A percentile compares a stretch with the other conserved stretches of the same genome.
Conservation (phyloP, 2,888 invertebrate genomes). For the Rambutsinella grinnellia region DNA sequence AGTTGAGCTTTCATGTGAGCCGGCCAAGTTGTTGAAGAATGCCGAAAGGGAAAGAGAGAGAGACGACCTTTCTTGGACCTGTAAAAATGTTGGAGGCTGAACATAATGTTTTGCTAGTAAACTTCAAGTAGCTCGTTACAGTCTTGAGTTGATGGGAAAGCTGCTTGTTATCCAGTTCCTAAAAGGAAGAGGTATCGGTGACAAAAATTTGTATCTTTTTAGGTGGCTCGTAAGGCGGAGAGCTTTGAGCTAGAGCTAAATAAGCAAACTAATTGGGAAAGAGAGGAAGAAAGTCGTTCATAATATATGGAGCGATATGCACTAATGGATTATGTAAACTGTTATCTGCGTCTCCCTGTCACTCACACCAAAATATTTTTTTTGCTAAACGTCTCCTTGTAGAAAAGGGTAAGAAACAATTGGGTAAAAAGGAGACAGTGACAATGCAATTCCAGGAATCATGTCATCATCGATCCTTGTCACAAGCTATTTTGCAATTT, state of each 20-base stretch:
- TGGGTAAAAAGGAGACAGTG: too few relatives aligned
- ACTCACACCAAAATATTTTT: constrained; percentile 10
- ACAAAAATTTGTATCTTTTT: neutral
- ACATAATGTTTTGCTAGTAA: neutral
- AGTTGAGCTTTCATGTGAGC: constrained; percentile 65
- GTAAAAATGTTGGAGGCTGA: too few relatives aligned
- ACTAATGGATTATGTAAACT: constrained; percentile 49
- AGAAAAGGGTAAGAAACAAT: too few relatives aligned
- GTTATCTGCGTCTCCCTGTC: constrained; percentile 26
- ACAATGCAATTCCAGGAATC: too few relatives aligned
- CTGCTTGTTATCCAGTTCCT: neutral
- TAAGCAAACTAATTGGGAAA: constrained; percentile 9
- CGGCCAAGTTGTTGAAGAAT: too few relatives aligned
- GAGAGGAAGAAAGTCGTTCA: neutral
- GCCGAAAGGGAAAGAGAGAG: too few relatives aligned
- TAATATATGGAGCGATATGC: constrained; percentile 13
- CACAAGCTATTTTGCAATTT: too few relatives aligned
- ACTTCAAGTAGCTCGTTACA: too few relatives aligned
- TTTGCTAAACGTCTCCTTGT: too few relatives aligned
- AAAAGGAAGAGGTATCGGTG: neutral
- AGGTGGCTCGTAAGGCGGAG: neutral
- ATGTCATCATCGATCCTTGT: neutral
- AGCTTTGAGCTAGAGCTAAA: neutral
- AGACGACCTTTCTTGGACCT: too few relatives aligned
- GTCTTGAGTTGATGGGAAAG: neutral